These are phyloP conservation scores for Drosophila sturtevanti DNA, from an alignment of 1,140 invertebrate genomes.

Conservation along the genomic window DNA sequence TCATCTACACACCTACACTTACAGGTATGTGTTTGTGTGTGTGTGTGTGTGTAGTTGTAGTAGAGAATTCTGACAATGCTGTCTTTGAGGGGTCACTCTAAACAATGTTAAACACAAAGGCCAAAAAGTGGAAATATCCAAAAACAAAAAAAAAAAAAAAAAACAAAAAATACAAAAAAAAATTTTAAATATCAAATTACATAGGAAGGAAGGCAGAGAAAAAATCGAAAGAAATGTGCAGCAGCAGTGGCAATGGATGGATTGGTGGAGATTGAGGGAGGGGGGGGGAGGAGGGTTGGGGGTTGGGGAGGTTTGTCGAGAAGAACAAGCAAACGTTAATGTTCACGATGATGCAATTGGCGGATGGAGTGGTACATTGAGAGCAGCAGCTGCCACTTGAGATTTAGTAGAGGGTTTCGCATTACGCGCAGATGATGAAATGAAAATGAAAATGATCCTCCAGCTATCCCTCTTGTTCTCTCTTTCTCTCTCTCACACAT, in stretches of 20 bases:
- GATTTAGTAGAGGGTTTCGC: neutral
- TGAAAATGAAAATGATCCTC: constrained; percentile 4
- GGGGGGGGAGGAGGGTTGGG: neutral
- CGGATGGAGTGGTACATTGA: neutral
- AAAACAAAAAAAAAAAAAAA: neutral
- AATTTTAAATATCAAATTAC: constrained; percentile 17
- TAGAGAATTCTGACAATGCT: too few relatives aligned
- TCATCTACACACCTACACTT: neutral
- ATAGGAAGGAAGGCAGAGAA: constrained; percentile 31
- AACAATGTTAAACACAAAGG: constrained; percentile 3
- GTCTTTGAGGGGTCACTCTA: neutral
- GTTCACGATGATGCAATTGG: neutral
- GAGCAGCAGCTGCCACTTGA: neutral
- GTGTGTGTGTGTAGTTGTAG: too few relatives aligned
- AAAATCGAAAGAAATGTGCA: neutral
- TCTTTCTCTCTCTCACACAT: neutral
- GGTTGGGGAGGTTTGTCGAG: too few relatives aligned
- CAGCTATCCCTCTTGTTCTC: neutral
- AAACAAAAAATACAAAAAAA: neutral
- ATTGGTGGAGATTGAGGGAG: constrained; percentile 3
- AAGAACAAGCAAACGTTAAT: too few relatives aligned
- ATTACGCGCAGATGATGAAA: constrained; percentile 6
- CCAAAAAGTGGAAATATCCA: neutral
- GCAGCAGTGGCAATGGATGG: too few relatives aligned
- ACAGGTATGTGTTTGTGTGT: neutral